Evolutionary conservation across 2,888 invertebrate genomes (phyloP), one percentile per base, ranked within the genome.

Genomic region (Chrysotoxum bicinctum): DNA sequence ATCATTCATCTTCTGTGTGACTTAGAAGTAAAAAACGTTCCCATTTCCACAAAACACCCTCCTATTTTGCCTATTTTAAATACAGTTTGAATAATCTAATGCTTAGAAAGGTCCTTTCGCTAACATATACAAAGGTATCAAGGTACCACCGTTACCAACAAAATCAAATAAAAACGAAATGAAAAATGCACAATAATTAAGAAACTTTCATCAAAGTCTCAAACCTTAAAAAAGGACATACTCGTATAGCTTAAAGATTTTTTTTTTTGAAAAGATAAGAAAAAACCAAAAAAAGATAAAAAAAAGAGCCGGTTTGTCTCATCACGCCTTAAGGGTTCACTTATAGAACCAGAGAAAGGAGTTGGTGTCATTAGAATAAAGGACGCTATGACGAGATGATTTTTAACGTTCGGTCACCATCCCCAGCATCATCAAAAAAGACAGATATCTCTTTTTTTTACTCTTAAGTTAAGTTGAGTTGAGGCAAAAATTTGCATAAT

Each of bases 151-250:
- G 9, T 9, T 8, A 45, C 14, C 56, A 32, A 23, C 35, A 73
- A 72, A 64, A 40, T 56, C 23, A 56, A 48, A 32, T 14, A 30
- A 43, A 37, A 35, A n/a, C 21, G 23, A 68, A 48, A 66, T 70
- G 58, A 74, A 78, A 86, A 78, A 60, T 58, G 74, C 66, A 82
- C 64, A 81, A 78, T 82, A 81, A 86, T 86, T 81, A 82, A 78
- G 74, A 82, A 82, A 86, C 58, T 78, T 82, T 50, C 74, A 66
- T 10, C 45, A 50, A 37, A 56, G 30, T 68, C 37, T 73, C 73
- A n/a, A n/a, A n/a, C n/a, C n/a, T n/a, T n/a, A n/a, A 68, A 56
- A 77, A 69, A 68, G 76, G 54, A 73, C 76, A 68, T 19, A 73
- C 76, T 62, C 26, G 76, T 3, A 60, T 10, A 60, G 60, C 62